These are phyloP conservation scores for Pocillopora damicornis DNA, from an alignment of 64 coral and sea anemone species.

Conservation along the genomic window DNA sequence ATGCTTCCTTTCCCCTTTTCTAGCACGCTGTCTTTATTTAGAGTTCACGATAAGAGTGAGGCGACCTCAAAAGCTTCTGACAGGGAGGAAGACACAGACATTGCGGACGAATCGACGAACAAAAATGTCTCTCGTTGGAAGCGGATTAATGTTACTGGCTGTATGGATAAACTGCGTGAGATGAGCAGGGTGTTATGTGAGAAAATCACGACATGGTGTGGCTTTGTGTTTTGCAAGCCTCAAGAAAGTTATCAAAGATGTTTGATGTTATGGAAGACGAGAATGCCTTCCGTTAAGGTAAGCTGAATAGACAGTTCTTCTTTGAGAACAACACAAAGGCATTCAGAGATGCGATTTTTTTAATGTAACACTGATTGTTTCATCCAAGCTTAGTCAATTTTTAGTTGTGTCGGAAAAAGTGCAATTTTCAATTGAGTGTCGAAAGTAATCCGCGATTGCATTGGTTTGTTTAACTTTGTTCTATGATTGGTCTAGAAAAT, in stretches of 20 bases:
- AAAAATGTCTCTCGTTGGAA: background rate
- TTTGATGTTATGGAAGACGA: background rate
- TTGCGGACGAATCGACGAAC: background rate
- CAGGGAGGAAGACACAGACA: background rate
- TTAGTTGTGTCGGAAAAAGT: too few species aligned
- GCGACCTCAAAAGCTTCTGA: background rate
- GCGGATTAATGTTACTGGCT: background rate
- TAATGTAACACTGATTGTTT: too few species aligned
- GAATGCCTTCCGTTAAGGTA: constrained; percentile 28
- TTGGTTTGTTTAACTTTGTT: too few species aligned
- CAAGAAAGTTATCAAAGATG: constrained; percentile 21
- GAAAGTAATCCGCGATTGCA: too few species aligned
- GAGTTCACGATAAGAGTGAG: background rate
- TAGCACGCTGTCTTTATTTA: background rate
- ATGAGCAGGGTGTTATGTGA: background rate
- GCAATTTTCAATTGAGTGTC: too few species aligned
- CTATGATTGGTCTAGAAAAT: too few species aligned
- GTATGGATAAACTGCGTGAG: background rate
- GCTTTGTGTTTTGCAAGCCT: background rate
- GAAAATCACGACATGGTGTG: constrained; percentile 14
- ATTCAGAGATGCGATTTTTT: too few species aligned
- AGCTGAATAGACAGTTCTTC: background rate
- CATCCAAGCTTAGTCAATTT: too few species aligned
- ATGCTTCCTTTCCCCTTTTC: background rate
- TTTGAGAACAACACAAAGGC: too few species aligned